Conservation (phyloP, 2,113 vertebrate species). For the Halichoerus grypus region DNA sequence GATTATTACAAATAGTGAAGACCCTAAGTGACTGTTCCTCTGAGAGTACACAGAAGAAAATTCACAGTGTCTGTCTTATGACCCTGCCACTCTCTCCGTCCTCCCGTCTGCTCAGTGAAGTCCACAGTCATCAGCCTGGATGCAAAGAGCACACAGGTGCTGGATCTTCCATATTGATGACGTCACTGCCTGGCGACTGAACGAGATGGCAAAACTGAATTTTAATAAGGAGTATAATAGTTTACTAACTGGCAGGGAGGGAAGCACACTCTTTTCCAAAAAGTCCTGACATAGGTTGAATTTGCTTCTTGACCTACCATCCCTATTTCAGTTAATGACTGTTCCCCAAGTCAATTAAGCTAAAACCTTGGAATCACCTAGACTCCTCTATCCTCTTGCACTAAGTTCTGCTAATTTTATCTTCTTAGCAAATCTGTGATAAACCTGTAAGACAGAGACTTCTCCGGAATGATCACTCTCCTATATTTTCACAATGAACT, state of each 20-base stretch:
- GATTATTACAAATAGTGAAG: neutral
- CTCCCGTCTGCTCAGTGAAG: neutral
- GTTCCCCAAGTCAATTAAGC: neutral
- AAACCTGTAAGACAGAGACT: neutral
- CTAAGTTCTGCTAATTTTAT: slow-evolving; percentile 27
- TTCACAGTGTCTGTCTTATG: fast-evolving
- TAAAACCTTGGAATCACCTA: neutral
- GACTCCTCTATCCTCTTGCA: neutral
- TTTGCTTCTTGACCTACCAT: neutral
- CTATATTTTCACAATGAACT: neutral
- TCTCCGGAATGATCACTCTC: neutral
- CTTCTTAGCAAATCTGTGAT: slow-evolving; percentile 22
- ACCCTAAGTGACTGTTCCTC: no score
- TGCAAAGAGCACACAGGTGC: neutral
- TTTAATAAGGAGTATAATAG: neutral
- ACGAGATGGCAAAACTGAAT: neutral
- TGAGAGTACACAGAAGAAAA: neutral
- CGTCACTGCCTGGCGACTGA: neutral
- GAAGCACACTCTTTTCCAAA: neutral
- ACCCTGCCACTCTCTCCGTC: no score
- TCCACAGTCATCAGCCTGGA: neutral
- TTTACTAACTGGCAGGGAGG: neutral
- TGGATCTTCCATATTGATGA: neutral
- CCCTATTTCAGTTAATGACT: neutral
- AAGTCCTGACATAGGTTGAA: neutral